Evolutionary conservation across 2,888 invertebrate genomes (phyloP), one percentile per base, ranked within the genome.

Genomic region (Athripsodes cinereus): DNA sequence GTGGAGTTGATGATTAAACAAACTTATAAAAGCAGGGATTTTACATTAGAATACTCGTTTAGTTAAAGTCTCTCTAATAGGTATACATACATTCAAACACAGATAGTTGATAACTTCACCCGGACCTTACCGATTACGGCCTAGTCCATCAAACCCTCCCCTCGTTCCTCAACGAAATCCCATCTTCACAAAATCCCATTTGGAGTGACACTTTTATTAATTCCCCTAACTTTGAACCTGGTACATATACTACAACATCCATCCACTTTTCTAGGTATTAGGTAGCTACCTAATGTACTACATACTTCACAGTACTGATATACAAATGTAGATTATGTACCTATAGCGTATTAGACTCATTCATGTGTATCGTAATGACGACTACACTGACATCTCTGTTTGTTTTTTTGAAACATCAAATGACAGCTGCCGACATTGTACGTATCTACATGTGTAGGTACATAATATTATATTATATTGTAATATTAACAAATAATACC

Each of bases 131-230:
- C 52, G 34, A 52, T 18, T 20, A 18, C 19, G 13, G 52, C 52
- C 35, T 53, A 50, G 50, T 59, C 61, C 64, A 60, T 59, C 64
- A 67, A 26, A 44, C 40, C 60, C 34, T 80, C 13, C 16, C 40
- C 16, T 3, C 13, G 2, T 13, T 13, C 19, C 21, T 18, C 8
- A 44, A 48, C 48, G 21, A n/a, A n/a, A n/a, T 21, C 48, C 48
- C 48, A 48, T 48, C 21, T 48, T 21, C 48, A 10, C 48, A 13
- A 21, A 48, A 20, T 48, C 48, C 48, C 19, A 19, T 48, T 48
- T 48, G 16, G 21, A 84, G 82, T 84, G 85, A 85, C 85, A 84
- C 83, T 83, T 85, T 85, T 85, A 85, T 85, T 85, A 85, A 85
- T 85, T 85, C 84, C 79, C 78, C 80, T 78, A 50, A 50, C 22